A percentile compares a stretch with the other conserved stretches of the same genome.
Evolutionary conservation across 2,797 vertebrate genomes (phyloP).

Genomic region (Yasuhikotakia modesta): DNA sequence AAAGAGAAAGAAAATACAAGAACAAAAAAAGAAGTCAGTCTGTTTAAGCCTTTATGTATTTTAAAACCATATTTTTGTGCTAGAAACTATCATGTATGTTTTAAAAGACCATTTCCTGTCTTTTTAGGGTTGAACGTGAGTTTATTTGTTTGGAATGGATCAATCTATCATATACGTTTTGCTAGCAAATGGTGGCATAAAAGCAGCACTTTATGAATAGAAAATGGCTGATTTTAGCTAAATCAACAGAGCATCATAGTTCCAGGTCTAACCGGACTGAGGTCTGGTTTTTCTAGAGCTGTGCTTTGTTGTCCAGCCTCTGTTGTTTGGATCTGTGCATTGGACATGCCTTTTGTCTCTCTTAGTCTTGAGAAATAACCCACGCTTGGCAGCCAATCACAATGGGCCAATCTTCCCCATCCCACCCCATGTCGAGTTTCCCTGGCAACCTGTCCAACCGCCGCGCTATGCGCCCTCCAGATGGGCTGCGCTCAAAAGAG

Average conservation of each 20-base stretch:
- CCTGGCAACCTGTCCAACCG: slow-evolving; percentile 75
- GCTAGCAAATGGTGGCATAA: slow-evolving; percentile 42
- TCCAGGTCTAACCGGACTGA: slow-evolving; percentile 33
- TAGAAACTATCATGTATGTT: too few relatives aligned
- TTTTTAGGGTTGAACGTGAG: slow-evolving; percentile 32
- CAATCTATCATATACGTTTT: slow-evolving; percentile 6
- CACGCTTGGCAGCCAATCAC: slow-evolving; percentile 62
- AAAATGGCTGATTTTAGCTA: slow-evolving; percentile 53
- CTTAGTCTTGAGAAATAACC: slow-evolving; percentile 58
- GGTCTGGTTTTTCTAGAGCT: slow-evolving; percentile 44
- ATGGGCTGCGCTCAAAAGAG: slow-evolving; percentile 69
- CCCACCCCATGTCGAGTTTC: slow-evolving; percentile 76
- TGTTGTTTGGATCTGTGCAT: slow-evolving; percentile 54
- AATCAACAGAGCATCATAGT: slow-evolving; percentile 44
- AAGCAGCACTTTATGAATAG: slow-evolving; percentile 42
- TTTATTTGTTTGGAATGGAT: background rate
- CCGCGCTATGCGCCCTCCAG: slow-evolving; percentile 75
- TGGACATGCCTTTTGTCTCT: slow-evolving; percentile 67
- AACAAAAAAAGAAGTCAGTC: background rate
- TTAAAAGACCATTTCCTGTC: too few relatives aligned
- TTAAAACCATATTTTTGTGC: too few relatives aligned
- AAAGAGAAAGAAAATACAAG: background rate
- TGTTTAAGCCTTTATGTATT: background rate
- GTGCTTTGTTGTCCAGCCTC: slow-evolving; percentile 57
- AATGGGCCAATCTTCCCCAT: slow-evolving; percentile 55